Percentiles rank a stretch among this genome's conserved stretches.
These are phyloP conservation scores for Polyodon spathula DNA, from an alignment of 2,113 vertebrate species.

Conservation along the genomic window DNA sequence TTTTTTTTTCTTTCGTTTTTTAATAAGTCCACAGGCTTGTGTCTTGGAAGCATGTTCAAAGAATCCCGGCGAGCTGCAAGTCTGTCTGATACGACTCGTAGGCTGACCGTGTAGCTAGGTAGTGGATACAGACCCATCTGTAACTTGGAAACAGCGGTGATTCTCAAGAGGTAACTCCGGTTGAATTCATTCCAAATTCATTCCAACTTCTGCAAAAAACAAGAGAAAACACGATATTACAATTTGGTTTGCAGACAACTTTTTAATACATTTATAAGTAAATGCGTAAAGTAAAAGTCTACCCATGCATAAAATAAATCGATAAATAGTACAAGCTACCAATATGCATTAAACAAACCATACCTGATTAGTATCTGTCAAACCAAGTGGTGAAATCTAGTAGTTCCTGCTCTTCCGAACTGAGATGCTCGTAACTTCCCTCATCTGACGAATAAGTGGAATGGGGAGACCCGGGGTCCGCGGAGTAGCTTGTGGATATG, in stretches of 20 bases:
- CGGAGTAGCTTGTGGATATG: slow-evolving; percentile 49
- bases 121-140: slow-evolving; percentile 9
- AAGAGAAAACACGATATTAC: slow-evolving; percentile 26
- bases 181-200: slow-evolving; percentile 23
- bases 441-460: slow-evolving; percentile 82
- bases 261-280: too few relatives aligned
- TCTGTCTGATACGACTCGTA: neutral
- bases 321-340: neutral
- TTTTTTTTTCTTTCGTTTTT: slow-evolving; percentile 11
- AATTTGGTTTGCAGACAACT: neutral
- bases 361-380: slow-evolving; percentile 69
- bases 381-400: slow-evolving; percentile 87
- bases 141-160: slow-evolving; percentile 21
- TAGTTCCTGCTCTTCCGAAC: slow-evolving; percentile 77
- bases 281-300: too few relatives aligned
- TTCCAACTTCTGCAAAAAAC: slow-evolving; percentile 35
- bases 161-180: slow-evolving; percentile 24
- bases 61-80: slow-evolving; percentile 11
- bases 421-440: slow-evolving; percentile 75
- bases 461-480: slow-evolving; percentile 66
- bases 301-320: neutral
- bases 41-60: slow-evolving; percentile 8
- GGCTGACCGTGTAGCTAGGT: too few relatives aligned
- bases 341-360: neutral
- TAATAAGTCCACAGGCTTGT: slow-evolving; percentile 34